Evolutionary conservation across 2,888 invertebrate species (phyloP).

Genomic region (Platycnemis pennipes): DNA sequence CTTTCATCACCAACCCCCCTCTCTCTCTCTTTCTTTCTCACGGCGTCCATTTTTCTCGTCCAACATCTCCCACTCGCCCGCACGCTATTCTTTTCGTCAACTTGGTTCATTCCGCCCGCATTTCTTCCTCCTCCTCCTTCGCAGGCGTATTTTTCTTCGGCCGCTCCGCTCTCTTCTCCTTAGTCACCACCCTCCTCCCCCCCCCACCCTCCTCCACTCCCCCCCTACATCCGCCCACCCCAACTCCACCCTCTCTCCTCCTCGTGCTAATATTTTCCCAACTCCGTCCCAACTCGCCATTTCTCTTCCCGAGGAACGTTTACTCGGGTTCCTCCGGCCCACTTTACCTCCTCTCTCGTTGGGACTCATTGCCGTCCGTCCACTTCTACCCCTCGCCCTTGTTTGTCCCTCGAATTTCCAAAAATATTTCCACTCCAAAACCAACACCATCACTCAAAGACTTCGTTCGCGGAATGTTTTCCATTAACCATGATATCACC

Average conservation of each 20-base stretch:
- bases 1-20: neutral
- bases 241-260: neutral
- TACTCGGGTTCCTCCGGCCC: neutral
- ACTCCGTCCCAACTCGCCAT: conserved; percentile 2
- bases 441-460: neutral
- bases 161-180: neutral
- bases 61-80: neutral
- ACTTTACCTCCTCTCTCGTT: neutral
- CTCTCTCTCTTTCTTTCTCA: neutral
- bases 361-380: neutral
- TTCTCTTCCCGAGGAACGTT: neutral
- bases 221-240: neutral
- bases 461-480: no score
- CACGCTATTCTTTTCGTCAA: neutral
- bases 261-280: conserved; percentile 9
- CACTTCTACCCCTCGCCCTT: no score
- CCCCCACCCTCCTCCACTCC: neutral
- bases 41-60: neutral
- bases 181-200: neutral
- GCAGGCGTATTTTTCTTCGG: neutral
- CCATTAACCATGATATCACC: no score
- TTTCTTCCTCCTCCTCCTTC: neutral
- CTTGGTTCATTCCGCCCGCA: neutral
- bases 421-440: neutral
- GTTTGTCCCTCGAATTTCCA: neutral